Evolutionary conservation across 2,888 invertebrate species (phyloP).

Genomic region (Stenodema calcarata): DNA sequence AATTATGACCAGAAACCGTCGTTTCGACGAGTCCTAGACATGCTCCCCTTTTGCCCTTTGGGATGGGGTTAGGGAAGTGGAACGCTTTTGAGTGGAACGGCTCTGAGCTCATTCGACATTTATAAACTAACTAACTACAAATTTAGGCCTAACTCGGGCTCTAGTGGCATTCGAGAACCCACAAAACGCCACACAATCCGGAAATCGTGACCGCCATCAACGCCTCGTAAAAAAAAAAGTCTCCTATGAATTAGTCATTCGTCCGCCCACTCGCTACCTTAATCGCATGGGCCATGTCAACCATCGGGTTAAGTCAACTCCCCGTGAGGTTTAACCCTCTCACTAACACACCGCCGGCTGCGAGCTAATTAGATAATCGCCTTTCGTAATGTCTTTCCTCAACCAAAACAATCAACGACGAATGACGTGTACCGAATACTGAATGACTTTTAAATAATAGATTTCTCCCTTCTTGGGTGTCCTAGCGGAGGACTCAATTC

Average conservation of each 20-base stretch:
- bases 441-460: slow-evolving; percentile 1
- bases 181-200: background rate
- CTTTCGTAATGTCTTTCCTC: background rate
- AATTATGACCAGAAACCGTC: too few relatives aligned
- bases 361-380: slow-evolving; percentile 1
- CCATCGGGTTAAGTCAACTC: background rate
- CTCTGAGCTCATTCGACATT: too few relatives aligned
- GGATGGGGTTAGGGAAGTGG: too few relatives aligned
- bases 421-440: background rate
- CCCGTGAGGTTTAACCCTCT: background rate
- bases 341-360: background rate
- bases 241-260: background rate
- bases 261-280: background rate
- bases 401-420: background rate
- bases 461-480: background rate
- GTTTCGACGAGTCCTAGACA: too few relatives aligned
- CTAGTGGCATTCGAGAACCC: too few relatives aligned
- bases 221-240: background rate
- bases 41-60: too few relatives aligned
- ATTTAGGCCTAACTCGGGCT: too few relatives aligned
- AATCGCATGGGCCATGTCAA: background rate
- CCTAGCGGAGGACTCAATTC: background rate
- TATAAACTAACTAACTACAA: too few relatives aligned
- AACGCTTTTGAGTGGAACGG: too few relatives aligned
- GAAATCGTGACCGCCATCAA: background rate